phyloP scores from a whole-genome alignment of 2,113 vertebrate genomes.

The Loxodonta africana region DNA sequence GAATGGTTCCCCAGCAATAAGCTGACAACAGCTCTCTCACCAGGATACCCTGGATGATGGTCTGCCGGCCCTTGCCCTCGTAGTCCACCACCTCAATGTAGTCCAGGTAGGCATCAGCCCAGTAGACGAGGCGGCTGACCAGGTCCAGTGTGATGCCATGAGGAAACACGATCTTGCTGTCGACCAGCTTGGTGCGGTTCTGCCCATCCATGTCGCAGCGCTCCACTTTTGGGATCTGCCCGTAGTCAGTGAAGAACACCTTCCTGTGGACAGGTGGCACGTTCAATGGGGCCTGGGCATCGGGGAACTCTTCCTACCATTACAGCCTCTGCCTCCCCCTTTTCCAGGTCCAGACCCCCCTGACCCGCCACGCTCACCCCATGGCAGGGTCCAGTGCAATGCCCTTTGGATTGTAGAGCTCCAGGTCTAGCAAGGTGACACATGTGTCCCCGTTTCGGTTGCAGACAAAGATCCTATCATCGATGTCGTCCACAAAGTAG shows the following conservation, averaged over 20 bases:
- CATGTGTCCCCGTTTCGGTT: conserved; percentile 96
- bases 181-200: conserved; percentile 98
- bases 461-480: conserved; percentile 98
- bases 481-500: conserved; percentile 99
- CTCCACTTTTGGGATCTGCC: conserved; percentile 97
- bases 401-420: conserved; percentile 98
- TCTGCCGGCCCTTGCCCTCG: conserved; percentile 97
- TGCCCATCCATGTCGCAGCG: conserved; percentile 99
- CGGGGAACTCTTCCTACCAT: neutral
- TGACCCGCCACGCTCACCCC: conserved; percentile 90
- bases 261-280: conserved; percentile 88
- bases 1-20: neutral
- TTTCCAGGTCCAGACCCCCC: neutral
- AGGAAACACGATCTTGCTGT: conserved; percentile 98
- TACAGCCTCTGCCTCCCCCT: neutral
- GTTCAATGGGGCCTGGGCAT: fast-evolving
- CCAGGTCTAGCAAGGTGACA: conserved; percentile 96
- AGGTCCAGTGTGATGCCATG: conserved; percentile 97
- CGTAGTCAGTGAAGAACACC: conserved; percentile 98
- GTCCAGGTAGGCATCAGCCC: conserved; percentile 98
- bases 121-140: conserved; percentile 97
- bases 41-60: conserved; percentile 97
- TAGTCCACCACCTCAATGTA: conserved; percentile 99
- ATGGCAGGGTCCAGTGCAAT: conserved; percentile 97
- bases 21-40: conserved; percentile 88